phyloP scores from a whole-genome alignment of 2,113 vertebrate species.

The Tor tambroides region DNA sequence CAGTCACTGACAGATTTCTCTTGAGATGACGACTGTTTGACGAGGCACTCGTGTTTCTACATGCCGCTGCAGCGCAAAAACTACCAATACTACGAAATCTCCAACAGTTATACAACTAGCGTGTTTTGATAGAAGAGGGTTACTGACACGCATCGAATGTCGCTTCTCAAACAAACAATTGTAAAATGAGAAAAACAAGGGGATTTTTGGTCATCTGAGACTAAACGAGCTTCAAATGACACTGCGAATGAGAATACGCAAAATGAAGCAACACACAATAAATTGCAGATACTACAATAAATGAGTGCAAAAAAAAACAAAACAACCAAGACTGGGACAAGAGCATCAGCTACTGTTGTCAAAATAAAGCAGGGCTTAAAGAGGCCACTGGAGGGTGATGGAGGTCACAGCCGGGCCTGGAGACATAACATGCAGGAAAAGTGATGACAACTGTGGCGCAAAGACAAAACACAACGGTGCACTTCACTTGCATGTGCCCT shows the following conservation, averaged over 20 bases:
- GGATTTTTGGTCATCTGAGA: constrained; percentile 33
- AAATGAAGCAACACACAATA: background rate
- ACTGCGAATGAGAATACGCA: background rate
- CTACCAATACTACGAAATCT: background rate
- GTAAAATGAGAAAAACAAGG: constrained; percentile 33
- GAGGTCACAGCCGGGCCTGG: constrained; percentile 29
- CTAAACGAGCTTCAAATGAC: constrained; percentile 21
- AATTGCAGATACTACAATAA: background rate
- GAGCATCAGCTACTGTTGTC: background rate
- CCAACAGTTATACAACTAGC: background rate
- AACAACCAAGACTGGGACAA: background rate
- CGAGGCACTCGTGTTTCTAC: background rate
- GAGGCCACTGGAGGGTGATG: background rate
- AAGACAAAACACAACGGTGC: constrained; percentile 43
- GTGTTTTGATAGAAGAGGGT: constrained; percentile 2
- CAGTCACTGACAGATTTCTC: constrained; percentile 23
- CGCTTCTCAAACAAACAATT: constrained; percentile 31
- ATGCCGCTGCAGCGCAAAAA: background rate
- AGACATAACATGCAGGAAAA: constrained; percentile 48
- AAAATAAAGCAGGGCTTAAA: constrained; percentile 22
- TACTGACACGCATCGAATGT: constrained; percentile 12
- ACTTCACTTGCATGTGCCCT: constrained; percentile 9
- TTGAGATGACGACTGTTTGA: constrained; percentile 3
- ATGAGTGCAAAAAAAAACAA: background rate
- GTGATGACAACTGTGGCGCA: constrained; percentile 23